phyloP scores from a whole-genome alignment of 2,113 vertebrate genomes.

The Brienomyrus longianalis region DNA sequence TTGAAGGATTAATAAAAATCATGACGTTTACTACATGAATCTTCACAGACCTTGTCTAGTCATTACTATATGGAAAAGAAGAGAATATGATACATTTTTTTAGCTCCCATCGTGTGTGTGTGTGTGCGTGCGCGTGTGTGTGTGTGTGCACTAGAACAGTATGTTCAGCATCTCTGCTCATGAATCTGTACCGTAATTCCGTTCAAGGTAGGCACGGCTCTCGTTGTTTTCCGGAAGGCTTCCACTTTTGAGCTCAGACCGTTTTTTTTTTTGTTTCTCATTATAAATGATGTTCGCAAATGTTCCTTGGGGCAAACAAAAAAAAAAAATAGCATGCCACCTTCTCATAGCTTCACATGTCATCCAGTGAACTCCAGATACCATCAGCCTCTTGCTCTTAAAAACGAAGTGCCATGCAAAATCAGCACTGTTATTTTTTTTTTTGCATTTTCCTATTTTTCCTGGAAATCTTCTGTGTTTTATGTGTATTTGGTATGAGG shows the following conservation, averaged over 20 bases:
- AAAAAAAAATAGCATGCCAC: background rate
- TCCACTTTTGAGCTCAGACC: background rate
- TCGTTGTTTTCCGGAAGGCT: background rate
- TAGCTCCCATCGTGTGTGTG: background rate
- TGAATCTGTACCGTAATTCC: background rate
- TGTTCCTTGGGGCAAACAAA: background rate
- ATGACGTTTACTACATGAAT: background rate
- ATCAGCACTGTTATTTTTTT: conserved; percentile 36
- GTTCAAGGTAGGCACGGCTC: background rate
- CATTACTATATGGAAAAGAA: background rate
- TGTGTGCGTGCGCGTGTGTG: background rate
- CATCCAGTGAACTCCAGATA: conserved; percentile 15
- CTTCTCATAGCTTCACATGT: conserved; percentile 11
- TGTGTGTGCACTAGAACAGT: background rate
- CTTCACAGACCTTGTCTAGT: background rate
- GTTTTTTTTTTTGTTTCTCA: background rate
- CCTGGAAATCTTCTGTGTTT: conserved; percentile 47
- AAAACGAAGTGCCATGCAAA: conserved; percentile 38
- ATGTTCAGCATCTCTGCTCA: background rate
- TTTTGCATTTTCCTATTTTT: conserved; percentile 39
- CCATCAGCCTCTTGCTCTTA: conserved; percentile 36
- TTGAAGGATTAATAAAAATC: background rate
- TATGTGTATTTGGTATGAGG: conserved; percentile 34
- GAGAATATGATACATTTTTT: background rate
- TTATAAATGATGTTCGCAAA: background rate